Evolutionary conservation across 2,113 vertebrate species (phyloP).

Genomic region (Cephalopholis sonnerati): DNA sequence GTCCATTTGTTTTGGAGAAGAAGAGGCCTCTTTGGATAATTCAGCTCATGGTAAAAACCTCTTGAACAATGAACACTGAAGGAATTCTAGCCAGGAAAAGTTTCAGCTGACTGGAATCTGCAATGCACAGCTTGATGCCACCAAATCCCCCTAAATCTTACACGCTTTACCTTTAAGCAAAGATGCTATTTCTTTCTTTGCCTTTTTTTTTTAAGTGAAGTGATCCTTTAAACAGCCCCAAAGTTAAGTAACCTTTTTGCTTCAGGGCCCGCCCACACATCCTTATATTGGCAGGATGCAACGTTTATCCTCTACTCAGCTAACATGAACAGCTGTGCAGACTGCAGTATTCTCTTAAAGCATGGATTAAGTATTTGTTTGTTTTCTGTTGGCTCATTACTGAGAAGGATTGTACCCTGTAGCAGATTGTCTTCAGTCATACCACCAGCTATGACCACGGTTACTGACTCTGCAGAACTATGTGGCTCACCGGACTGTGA

Average conservation of each 20-base stretch:
- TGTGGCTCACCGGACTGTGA: slow-evolving; percentile 26
- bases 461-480: neutral
- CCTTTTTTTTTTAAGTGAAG: neutral
- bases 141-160: too few relatives aligned
- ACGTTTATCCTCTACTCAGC: slow-evolving; percentile 25
- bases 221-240: neutral
- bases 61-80: too few relatives aligned
- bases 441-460: neutral
- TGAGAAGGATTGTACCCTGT: slow-evolving; percentile 23
- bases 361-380: slow-evolving; percentile 66
- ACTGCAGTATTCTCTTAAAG: slow-evolving; percentile 28
- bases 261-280: neutral
- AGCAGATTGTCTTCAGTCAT: slow-evolving; percentile 23
- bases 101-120: too few relatives aligned
- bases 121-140: too few relatives aligned
- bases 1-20: too few relatives aligned
- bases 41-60: too few relatives aligned
- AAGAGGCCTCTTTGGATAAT: too few relatives aligned
- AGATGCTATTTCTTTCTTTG: too few relatives aligned
- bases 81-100: too few relatives aligned
- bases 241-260: slow-evolving; percentile 15
- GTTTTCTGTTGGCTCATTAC: slow-evolving; percentile 52
- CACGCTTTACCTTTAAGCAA: too few relatives aligned
- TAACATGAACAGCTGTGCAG: slow-evolving; percentile 46
- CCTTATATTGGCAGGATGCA: slow-evolving; percentile 14